Evolutionary conservation across 2,888 invertebrate genomes (phyloP).

Genomic region (Rhagophthalmus giganteus): DNA sequence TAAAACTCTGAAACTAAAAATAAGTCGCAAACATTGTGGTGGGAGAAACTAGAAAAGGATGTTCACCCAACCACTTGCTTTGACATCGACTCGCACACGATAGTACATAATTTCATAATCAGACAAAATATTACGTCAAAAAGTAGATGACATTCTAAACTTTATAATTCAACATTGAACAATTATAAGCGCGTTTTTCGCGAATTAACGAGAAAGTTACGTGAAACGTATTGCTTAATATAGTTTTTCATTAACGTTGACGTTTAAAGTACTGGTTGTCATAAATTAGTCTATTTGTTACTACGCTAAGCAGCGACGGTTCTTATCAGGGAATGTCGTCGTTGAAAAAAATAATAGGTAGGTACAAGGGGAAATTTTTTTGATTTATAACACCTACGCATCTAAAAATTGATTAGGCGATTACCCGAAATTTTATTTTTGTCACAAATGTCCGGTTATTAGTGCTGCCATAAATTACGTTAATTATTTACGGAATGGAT

Average conservation of each 20-base stretch:
- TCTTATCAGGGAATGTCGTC: conserved; percentile 17
- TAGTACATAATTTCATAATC: no score
- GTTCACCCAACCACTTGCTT: no score
- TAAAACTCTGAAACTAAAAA: no score
- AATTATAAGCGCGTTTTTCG: no score
- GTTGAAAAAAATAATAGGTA: conserved; percentile 20
- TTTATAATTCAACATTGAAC: no score
- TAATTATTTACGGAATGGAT: conserved; percentile 20
- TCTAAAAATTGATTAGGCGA: conserved; percentile 13
- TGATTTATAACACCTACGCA: conserved; percentile 31
- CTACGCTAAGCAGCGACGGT: conserved; percentile 8
- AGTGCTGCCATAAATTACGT: conserved; percentile 14
- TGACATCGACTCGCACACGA: no score
- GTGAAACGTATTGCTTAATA: neutral
- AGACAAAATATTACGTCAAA: no score
- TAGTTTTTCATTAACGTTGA: conserved; percentile 14
- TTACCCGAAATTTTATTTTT: conserved; percentile 19
- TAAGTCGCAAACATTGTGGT: no score
- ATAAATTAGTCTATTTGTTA: conserved; percentile 20
- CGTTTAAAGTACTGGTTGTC: conserved; percentile 16
- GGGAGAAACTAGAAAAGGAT: no score
- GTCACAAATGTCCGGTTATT: conserved; percentile 14
- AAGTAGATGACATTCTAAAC: no score
- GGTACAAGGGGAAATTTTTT: conserved; percentile 7
- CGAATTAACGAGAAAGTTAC: neutral